Conservation (phyloP, 2,888 invertebrate genomes). For the Arrhopalites spinosus region DNA sequence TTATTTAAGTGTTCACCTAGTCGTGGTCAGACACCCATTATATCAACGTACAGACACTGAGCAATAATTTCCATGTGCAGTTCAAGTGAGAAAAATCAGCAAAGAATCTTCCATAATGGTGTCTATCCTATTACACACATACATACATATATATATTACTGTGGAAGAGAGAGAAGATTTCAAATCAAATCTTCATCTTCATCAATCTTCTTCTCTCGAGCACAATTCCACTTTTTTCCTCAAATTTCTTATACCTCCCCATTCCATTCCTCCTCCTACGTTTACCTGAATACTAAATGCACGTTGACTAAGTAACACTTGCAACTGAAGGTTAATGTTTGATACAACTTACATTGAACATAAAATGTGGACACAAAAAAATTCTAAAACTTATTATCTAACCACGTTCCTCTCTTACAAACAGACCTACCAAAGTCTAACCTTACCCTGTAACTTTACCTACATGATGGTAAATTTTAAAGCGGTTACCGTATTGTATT, state of each 20-base stretch:
- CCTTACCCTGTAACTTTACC: too few species aligned
- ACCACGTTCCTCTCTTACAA: too few species aligned
- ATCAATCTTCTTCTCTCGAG: slow-evolving; percentile 14
- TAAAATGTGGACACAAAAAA: too few species aligned
- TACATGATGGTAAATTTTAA: not conserved
- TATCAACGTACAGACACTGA: not conserved
- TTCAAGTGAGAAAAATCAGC: not conserved
- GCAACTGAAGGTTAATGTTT: too few species aligned
- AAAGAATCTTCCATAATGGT: not conserved
- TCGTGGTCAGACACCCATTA: slow-evolving; percentile 2
- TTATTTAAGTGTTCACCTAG: slow-evolving; percentile 19
- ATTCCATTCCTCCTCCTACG: not conserved
- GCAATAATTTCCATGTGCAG: not conserved
- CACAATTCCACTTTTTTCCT: slow-evolving; percentile 11
- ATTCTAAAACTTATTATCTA: too few species aligned
- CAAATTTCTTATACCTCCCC: not conserved
- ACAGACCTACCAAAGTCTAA: too few species aligned
- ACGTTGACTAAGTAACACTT: too few species aligned
- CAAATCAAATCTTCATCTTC: slow-evolving; percentile 13
- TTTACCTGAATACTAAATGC: not conserved
- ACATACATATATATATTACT: not conserved
- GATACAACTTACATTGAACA: too few species aligned
- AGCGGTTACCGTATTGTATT: not conserved
- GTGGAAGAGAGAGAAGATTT: not conserved
- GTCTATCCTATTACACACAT: too few species aligned